These are phyloP conservation scores for Sebastes schlegelii DNA, from an alignment of 2,113 vertebrate species.

Conservation along the genomic window DNA sequence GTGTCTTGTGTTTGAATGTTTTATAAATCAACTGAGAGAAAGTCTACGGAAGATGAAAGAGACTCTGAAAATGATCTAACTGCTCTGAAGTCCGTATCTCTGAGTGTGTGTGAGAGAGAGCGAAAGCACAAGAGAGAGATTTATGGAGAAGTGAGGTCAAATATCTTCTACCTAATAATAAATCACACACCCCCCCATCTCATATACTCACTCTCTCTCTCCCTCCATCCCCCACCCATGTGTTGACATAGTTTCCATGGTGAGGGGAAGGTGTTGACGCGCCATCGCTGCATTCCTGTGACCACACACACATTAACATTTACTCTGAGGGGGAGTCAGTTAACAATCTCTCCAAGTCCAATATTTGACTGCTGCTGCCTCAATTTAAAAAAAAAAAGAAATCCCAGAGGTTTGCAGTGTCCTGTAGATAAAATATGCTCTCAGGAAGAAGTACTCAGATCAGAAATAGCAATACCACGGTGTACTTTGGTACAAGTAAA, in stretches of 20 bases:
- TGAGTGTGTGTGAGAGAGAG: background rate
- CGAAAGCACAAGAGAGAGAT: slow-evolving; percentile 35
- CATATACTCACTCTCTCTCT: slow-evolving; percentile 25
- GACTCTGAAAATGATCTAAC: slow-evolving; percentile 46
- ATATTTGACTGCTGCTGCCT: slow-evolving; percentile 28
- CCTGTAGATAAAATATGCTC: slow-evolving; percentile 2
- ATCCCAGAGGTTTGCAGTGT: slow-evolving; percentile 5
- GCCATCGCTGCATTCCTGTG: slow-evolving; percentile 51
- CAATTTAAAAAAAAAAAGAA: background rate
- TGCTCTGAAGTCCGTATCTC: slow-evolving; percentile 43
- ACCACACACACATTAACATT: slow-evolving; percentile 29
- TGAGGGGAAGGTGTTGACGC: slow-evolving; percentile 55
- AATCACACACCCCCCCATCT: slow-evolving; percentile 42
- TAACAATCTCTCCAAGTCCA: slow-evolving; percentile 26
- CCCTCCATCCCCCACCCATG: slow-evolving; percentile 21
- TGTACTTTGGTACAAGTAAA: background rate
- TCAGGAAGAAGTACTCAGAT: background rate
- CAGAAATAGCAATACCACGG: background rate
- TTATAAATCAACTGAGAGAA: slow-evolving; percentile 52
- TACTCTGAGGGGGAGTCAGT: slow-evolving; percentile 39
- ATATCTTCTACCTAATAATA: slow-evolving; percentile 72
- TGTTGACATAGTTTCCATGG: slow-evolving; percentile 76
- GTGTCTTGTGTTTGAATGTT: slow-evolving; percentile 38
- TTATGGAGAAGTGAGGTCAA: slow-evolving; percentile 60
- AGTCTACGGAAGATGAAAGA: slow-evolving; percentile 54